Base-by-base conservation (phyloP, 2,113 vertebrate species). In the Phyllostomus hastatus region DNA sequence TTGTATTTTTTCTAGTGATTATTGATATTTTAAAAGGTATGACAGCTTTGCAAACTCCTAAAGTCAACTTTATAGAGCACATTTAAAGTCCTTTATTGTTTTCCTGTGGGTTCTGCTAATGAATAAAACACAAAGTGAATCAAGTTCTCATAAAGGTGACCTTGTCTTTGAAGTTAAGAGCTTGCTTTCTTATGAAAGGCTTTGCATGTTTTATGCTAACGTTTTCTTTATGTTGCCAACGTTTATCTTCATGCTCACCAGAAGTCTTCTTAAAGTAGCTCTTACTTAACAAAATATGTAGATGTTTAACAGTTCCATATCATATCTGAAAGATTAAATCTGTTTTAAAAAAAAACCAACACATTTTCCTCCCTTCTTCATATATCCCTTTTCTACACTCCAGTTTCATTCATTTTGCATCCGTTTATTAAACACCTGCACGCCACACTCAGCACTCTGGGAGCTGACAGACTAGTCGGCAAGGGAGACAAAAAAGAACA, bases 1-100 rank as follows among this genome's bases (percentile, higher is more conserved):
- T 9, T 85, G 9, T 85, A 10, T 95, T 97, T 46, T 96, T 95
- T 85, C 75, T 76, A 61, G 76, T 19, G 22, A 64, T 70, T 54
- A 84, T 2, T 95, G 28, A 85, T 90, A 64, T 75, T 94, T 95
- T 93, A 91, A 95, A 96, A 94, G 48, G 54, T 22, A 78, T 66
- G 67, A 70, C 33, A 80, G 26, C n/a, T 16, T 73, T 91, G 43
- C 1, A 84, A 87, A 67, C 14, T 81, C 26, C 54, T 92, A 54
- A 95, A 31, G 24, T 14, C 7, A 28, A 70, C 78, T 96, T 66
- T 72, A 96, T 86, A 93, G 84, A 26, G 76, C 57, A 41, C 64
- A 91, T 7, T 88, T 97, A 69, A 97, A 82, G 11, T 0, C 1
- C 50, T 96, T 4, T 16, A 46, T 90, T 97, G 15, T 91, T 96